Conservation (phyloP, 1,140 invertebrate genomes). For the Artemia franciscana region DNA sequence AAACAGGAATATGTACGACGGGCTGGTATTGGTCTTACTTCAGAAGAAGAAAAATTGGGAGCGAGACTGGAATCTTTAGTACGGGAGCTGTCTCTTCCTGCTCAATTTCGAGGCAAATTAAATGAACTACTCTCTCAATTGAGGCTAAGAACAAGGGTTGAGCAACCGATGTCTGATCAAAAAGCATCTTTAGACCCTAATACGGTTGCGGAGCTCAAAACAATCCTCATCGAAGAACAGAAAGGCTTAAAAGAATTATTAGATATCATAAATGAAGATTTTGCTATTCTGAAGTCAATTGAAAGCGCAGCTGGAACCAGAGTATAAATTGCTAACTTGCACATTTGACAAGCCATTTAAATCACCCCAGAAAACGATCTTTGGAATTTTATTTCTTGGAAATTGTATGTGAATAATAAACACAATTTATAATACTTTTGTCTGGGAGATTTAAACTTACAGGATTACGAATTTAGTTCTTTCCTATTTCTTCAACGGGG, state of each 20-base stretch:
- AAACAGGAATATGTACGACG: constrained; percentile 65
- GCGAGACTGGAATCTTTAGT: constrained; percentile 62
- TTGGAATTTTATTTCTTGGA: too few relatives aligned
- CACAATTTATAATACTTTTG: too few relatives aligned
- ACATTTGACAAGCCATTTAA: too few relatives aligned
- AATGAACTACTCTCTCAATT: constrained; percentile 73
- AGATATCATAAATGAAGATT: constrained; percentile 6
- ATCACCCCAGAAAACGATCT: too few relatives aligned
- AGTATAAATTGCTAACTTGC: neutral
- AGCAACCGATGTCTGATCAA: constrained; percentile 24
- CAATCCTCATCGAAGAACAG: neutral
- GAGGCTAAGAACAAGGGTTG: constrained; percentile 32
- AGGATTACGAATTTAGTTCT: too few relatives aligned
- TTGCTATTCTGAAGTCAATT: neutral
- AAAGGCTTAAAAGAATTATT: constrained; percentile 5
- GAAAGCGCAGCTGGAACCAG: neutral
- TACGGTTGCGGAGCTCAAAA: neutral
- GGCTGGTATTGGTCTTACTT: constrained; percentile 54
- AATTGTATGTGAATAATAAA: too few relatives aligned
- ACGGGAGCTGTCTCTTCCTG: constrained; percentile 62
- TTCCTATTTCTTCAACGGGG: too few relatives aligned
- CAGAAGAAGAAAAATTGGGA: constrained; percentile 65
- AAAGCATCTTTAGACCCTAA: constrained; percentile 25
- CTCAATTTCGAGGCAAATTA: constrained; percentile 70
- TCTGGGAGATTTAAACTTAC: too few relatives aligned